Evolutionary conservation across 2,113 vertebrate species (phyloP).

Genomic region (Oryzias curvinotus): DNA sequence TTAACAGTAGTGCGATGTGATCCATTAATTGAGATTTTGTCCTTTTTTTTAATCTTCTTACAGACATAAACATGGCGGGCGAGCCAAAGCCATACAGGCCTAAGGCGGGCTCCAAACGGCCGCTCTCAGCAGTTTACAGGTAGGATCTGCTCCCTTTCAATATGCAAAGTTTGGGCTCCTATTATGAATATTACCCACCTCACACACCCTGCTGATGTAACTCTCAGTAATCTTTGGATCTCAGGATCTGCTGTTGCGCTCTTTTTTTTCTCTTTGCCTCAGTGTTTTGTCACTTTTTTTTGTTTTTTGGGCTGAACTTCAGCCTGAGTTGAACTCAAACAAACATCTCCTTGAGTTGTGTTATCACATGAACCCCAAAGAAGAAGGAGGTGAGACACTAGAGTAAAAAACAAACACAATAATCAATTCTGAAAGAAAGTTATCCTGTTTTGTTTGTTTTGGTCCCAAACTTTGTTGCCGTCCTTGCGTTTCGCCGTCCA

Average conservation of each 20-base stretch:
- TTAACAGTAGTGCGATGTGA: too few relatives aligned
- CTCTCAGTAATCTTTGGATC: conserved; percentile 22
- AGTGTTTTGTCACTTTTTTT: conserved; percentile 18
- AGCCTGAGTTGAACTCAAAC: too few relatives aligned
- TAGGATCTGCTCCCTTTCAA: conserved; percentile 47
- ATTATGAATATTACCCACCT: conserved; percentile 16
- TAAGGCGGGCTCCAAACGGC: conserved; percentile 91
- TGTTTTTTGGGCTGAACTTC: background rate
- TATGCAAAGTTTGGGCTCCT: background rate
- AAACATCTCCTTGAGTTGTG: too few relatives aligned
- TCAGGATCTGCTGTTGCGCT: background rate
- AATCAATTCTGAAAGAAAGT: too few relatives aligned
- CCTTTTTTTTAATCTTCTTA: conserved; percentile 37
- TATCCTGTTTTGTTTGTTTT: too few relatives aligned
- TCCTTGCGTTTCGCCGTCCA: too few relatives aligned
- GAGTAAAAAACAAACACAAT: too few relatives aligned
- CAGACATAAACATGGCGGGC: conserved; percentile 99
- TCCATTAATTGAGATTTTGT: background rate
- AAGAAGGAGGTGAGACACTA: too few relatives aligned
- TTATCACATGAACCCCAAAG: too few relatives aligned
- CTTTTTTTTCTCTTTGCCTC: background rate
- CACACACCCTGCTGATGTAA: conserved; percentile 25
- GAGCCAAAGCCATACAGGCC: conserved; percentile 98
- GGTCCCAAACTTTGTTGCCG: too few relatives aligned
- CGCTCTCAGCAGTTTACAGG: conserved; percentile 93